These are phyloP conservation scores for Zeus faber DNA, from an alignment of 2,113 vertebrate genomes.

Conservation along the genomic window DNA sequence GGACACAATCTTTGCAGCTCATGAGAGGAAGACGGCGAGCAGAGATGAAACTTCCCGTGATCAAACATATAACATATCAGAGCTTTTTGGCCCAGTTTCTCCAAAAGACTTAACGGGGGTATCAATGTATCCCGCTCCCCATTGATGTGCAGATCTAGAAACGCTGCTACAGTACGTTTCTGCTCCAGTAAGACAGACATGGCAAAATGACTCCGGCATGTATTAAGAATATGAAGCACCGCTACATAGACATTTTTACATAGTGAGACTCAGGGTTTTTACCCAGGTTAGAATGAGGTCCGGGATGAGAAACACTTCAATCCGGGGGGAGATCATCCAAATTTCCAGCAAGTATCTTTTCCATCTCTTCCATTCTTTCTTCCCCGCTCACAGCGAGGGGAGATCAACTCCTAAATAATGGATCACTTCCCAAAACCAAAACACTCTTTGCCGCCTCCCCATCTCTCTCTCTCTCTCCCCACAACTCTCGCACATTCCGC, in stretches of 20 bases:
- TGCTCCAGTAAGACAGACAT: no score
- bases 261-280: background rate
- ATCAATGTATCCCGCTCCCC: conserved; percentile 16
- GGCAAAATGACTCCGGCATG: no score
- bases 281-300: background rate
- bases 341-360: conserved; percentile 24
- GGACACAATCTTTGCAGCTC: conserved; percentile 53
- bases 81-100: conserved; percentile 52
- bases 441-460: conserved; percentile 47
- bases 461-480: conserved; percentile 35
- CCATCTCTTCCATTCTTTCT: conserved; percentile 9
- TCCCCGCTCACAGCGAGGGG: conserved; percentile 19
- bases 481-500: conserved; percentile 39
- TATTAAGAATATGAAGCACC: background rate
- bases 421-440: conserved; percentile 44
- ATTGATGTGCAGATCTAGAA: conserved; percentile 46
- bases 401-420: conserved; percentile 62
- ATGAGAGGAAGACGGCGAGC: conserved; percentile 38
- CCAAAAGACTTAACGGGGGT: conserved; percentile 30
- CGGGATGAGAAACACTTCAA: conserved; percentile 1
- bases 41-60: conserved; percentile 48
- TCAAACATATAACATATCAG: conserved; percentile 51
- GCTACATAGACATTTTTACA: background rate
- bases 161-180: no score
- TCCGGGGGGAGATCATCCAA: conserved; percentile 18